Base-by-base conservation (phyloP, 2,113 vertebrate species). In the Cinclus cinclus region DNA sequence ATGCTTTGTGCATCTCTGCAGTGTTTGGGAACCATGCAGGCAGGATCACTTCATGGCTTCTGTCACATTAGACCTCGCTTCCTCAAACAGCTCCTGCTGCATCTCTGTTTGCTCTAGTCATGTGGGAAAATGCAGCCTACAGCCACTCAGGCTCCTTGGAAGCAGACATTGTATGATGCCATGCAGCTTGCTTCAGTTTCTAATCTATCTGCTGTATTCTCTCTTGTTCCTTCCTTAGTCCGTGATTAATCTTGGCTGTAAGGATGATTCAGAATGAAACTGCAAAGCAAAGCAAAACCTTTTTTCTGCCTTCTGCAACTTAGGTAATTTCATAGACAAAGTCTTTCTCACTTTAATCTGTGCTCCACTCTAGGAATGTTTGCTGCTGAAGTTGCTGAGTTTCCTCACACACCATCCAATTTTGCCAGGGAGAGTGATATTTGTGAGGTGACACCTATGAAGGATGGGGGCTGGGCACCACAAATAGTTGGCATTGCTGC, bases 331-430 rank as follows among this genome's bases (percentile, higher is more conserved):
- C 24, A 30, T 4, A 19, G 46, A 25, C 3, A 1, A 87, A 44
- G 16, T 39, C 52, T 56, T 93, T 59, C 33, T 78, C 94, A 98
- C 98, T 98, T 98, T 98, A 39, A 98, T 96, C 63, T 98, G 97
- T 69, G 95, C 95, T 89, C 97, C 93, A 39, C 93, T 98, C 78
- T 70, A 74, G 28, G 98, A 93, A 3, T 84, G 77, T 63, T 93
- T 95, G 49, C 68, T 78, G 92, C 98, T 98, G 90, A 98, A 87
- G 52, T 56, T 85, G 44, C 85, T 75, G 91, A 97, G 95, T 44
- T 97, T 90, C 55, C 90, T 88, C 90, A 98, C 91, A n/a, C 97
- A 97, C 98, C 98, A 98, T 39, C 98, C 98, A 46, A 97, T 93
- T 84, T 96, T 98, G 3, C 98, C 98, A 23, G 97, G 93, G 5